These are phyloP conservation scores for Rapana venosa DNA, from an alignment of 2,888 invertebrate genomes.

Conservation along the genomic window DNA sequence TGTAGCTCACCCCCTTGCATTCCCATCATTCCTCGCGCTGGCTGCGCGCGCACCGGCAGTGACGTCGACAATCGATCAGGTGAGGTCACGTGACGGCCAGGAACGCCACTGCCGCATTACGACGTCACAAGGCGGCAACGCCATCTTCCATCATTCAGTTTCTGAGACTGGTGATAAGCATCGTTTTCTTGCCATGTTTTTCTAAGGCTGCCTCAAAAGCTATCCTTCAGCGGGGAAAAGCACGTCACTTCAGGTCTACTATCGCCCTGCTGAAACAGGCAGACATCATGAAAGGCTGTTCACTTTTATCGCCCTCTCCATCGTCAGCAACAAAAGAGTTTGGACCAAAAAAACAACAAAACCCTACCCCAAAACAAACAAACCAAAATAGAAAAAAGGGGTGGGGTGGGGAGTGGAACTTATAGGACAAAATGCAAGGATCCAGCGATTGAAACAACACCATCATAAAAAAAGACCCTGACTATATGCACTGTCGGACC, in stretches of 20 bases:
- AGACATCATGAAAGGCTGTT: conserved; percentile 18
- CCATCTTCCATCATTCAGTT: conserved; percentile 44
- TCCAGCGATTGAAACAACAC: no score
- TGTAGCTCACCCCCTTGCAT: conserved; percentile 18
- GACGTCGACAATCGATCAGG: conserved; percentile 41
- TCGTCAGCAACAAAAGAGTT: background rate
- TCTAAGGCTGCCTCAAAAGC: background rate
- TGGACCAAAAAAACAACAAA: no score
- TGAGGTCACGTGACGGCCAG: conserved; percentile 46
- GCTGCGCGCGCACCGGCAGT: conserved; percentile 34
- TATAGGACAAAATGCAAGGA: no score
- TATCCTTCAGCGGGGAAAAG: conserved; percentile 32
- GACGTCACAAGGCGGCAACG: conserved; percentile 43
- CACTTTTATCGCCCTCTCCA: background rate
- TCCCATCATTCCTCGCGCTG: conserved; percentile 24
- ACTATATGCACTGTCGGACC: no score
- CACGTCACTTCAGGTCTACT: conserved; percentile 16
- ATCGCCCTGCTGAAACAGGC: background rate
- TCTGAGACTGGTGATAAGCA: conserved; percentile 43
- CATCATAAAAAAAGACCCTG: no score
- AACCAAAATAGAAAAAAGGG: no score
- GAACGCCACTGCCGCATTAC: conserved; percentile 37
- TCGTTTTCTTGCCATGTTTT: conserved; percentile 35
- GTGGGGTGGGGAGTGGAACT: no score
- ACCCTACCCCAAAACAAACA: no score